A percentile compares a stretch with the other conserved stretches of the same genome.
Evolutionary conservation across 2,888 invertebrate species (phyloP).

Genomic region (Clusia tigrina): DNA sequence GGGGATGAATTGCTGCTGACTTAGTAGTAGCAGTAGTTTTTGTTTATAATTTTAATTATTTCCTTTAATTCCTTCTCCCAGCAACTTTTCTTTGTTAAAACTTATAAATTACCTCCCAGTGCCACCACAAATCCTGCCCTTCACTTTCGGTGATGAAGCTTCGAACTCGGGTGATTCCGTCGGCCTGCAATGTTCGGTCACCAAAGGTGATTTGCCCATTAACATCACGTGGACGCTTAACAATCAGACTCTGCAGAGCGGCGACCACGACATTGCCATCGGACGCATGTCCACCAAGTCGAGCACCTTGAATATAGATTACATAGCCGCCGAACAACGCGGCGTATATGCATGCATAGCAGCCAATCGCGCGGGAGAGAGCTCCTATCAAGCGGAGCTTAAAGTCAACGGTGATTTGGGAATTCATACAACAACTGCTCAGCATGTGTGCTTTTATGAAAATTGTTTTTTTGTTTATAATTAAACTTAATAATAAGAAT

Average conservation of each 20-base stretch:
- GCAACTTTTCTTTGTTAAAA: not conserved
- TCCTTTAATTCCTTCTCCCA: slow-evolving; percentile 14
- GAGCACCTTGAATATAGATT: slow-evolving; percentile 71
- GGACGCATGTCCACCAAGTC: slow-evolving; percentile 64
- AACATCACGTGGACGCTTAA: slow-evolving; percentile 72
- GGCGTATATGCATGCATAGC: slow-evolving; percentile 74
- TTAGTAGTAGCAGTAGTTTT: slow-evolving; percentile 22
- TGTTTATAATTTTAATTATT: slow-evolving; percentile 10
- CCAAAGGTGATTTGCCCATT: slow-evolving; percentile 73
- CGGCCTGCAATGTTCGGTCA: slow-evolving; percentile 70
- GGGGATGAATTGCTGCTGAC: slow-evolving; percentile 1
- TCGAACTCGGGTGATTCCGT: slow-evolving; percentile 77
- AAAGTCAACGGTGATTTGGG: slow-evolving; percentile 59
- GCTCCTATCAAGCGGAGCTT: slow-evolving; percentile 64
- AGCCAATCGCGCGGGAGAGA: slow-evolving; percentile 68
- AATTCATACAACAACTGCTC: not conserved
- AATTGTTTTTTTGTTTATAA: not conserved
- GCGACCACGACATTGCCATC: slow-evolving; percentile 59
- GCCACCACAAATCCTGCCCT: slow-evolving; percentile 75
- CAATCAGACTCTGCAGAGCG: slow-evolving; percentile 59
- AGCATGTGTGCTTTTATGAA: not conserved
- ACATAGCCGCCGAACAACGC: slow-evolving; percentile 69
- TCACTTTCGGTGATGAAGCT: slow-evolving; percentile 76
- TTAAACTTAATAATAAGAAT: not conserved
- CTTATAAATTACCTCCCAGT: slow-evolving; percentile 57